Conservation (phyloP, 2,888 invertebrate species). For the Drosophila siamana region DNA sequence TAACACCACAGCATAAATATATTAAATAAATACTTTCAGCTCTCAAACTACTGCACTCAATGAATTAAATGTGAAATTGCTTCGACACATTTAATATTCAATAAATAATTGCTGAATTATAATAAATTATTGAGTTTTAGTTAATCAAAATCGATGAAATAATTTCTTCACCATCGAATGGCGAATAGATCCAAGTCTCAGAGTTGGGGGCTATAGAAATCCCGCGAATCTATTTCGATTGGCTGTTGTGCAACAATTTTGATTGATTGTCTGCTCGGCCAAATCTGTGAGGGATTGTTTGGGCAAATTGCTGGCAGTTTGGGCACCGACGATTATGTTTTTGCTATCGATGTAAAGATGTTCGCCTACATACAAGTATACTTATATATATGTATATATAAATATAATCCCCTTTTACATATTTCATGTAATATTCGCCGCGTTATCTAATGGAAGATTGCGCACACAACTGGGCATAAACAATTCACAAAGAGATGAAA, state of each 20-base stretch:
- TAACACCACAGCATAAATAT: neutral
- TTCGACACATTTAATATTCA: neutral
- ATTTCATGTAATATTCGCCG: neutral
- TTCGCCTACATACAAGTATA: too few relatives aligned
- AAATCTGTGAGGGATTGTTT: constrained; percentile 45
- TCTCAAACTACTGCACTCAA: neutral
- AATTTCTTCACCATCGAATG: neutral
- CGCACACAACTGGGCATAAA: constrained; percentile 32
- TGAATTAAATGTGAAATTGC: neutral
- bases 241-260: constrained; percentile 21
- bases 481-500: constrained; percentile 35
- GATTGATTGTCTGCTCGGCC: constrained; percentile 41
- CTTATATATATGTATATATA: neutral
- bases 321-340: constrained; percentile 19
- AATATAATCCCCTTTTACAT: neutral
- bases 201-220: neutral
- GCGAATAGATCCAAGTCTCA: neutral
- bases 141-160: neutral
- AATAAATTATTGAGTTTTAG: neutral
- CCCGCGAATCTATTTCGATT: neutral
- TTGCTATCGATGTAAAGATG: neutral
- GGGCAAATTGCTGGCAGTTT: constrained; percentile 11
- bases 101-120: neutral
- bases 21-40: neutral
- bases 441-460: constrained; percentile 24